Conservation (phyloP, 2,888 invertebrate genomes). For the Tetramorium bicarinatum region DNA sequence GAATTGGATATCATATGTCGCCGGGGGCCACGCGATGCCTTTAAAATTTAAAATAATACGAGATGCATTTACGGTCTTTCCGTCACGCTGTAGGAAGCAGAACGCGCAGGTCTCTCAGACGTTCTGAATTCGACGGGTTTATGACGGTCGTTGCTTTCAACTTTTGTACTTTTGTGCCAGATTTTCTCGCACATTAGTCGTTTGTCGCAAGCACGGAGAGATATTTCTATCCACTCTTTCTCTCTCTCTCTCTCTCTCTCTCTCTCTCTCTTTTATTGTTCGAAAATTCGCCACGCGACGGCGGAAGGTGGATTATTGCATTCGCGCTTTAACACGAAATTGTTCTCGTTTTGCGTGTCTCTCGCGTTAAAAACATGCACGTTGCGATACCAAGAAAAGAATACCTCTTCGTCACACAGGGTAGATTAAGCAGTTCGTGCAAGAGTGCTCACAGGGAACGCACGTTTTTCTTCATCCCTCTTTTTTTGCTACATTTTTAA, state of each 20-base stretch:
- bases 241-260: neutral
- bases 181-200: constrained; percentile 39
- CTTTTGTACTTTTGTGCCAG: constrained; percentile 31
- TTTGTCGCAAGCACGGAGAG: neutral
- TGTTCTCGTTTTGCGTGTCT: constrained; percentile 25
- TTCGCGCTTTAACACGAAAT: constrained; percentile 42
- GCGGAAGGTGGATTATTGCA: constrained; percentile 45
- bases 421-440: constrained; percentile 37
- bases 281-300: constrained; percentile 16
- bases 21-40: neutral
- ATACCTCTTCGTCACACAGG: constrained; percentile 12
- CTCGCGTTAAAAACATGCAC: constrained; percentile 23
- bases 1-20: constrained; percentile 23
- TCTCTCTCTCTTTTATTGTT: constrained; percentile 8
- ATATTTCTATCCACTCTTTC: neutral
- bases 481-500: constrained; percentile 18
- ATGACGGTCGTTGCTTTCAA: constrained; percentile 17
- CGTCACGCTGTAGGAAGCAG: neutral
- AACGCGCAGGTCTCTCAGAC: neutral
- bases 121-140: constrained; percentile 13
- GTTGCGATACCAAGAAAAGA: constrained; percentile 24
- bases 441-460: constrained; percentile 16
- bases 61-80: constrained; percentile 13
- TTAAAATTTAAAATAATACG: constrained; percentile 38
- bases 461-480: neutral